Conservation (phyloP, 2,113 vertebrate genomes). For the Takifugu bimaculatus region DNA sequence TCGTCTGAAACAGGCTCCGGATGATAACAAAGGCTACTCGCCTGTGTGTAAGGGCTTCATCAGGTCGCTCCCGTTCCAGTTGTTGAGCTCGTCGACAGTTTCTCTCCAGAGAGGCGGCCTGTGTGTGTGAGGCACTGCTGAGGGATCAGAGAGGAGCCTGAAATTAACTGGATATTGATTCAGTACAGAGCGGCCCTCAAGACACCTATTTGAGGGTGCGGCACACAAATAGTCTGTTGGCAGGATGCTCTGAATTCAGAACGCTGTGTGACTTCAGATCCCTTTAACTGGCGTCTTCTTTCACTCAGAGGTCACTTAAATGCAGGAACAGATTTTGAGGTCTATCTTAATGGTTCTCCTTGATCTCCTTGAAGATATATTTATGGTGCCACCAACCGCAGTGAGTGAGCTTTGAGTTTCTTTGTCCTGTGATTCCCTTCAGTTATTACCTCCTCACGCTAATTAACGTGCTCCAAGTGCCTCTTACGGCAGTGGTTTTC, state of each 20-base stretch:
- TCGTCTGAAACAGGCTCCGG: no score
- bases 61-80: slow-evolving; percentile 13
- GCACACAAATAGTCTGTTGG: slow-evolving; percentile 31
- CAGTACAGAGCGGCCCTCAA: slow-evolving; percentile 49
- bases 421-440: no score
- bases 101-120: slow-evolving; percentile 41
- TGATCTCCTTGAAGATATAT: neutral
- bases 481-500: no score
- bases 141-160: slow-evolving; percentile 57
- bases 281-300: slow-evolving; percentile 25
- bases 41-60: slow-evolving; percentile 12
- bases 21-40: no score
- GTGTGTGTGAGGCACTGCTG: slow-evolving; percentile 48
- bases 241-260: slow-evolving; percentile 42
- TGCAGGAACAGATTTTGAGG: no score
- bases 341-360: neutral
- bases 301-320: neutral
- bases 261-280: slow-evolving; percentile 10
- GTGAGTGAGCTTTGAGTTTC: no score
- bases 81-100: slow-evolving; percentile 40
- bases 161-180: slow-evolving; percentile 73
- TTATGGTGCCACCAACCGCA: no score
- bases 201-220: slow-evolving; percentile 56
- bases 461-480: no score
- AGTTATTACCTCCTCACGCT: no score